phyloP scores from a whole-genome alignment of 2,797 vertebrate species.

The Anguilla obscura region DNA sequence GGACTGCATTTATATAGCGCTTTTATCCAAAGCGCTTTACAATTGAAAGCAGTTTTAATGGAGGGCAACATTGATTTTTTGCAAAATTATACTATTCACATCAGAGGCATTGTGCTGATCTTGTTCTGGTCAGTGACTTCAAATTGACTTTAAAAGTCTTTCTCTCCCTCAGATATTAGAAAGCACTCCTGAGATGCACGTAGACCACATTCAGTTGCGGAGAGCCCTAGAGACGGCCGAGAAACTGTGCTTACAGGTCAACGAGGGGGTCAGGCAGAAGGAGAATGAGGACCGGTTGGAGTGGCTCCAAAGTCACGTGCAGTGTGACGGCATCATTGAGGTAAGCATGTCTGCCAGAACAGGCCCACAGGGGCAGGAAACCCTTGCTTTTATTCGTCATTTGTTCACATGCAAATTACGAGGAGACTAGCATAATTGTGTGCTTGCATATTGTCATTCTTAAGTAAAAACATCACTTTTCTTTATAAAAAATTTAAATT shows the following conservation, averaged over 20 bases:
- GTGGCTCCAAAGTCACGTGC: conserved; percentile 90
- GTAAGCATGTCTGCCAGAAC: conserved; percentile 57
- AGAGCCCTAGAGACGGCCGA: conserved; percentile 88
- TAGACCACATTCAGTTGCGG: conserved; percentile 77
- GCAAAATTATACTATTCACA: background rate
- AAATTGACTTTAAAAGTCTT: background rate
- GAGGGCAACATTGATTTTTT: background rate
- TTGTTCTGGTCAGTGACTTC: background rate
- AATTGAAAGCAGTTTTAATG: too few relatives aligned
- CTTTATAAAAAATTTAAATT: too few relatives aligned
- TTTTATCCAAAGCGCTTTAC: too few relatives aligned
- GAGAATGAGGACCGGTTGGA: conserved; percentile 94
- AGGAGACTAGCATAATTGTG: background rate
- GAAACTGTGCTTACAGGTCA: conserved; percentile 91
- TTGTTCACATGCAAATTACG: background rate
- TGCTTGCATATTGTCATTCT: background rate
- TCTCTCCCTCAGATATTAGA: conserved; percentile 82
- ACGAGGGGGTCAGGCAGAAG: conserved; percentile 93
- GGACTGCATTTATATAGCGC: too few relatives aligned
- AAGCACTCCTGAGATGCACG: conserved; percentile 82
- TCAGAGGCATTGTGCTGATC: background rate
- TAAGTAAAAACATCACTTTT: background rate
- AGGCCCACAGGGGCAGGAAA: background rate
- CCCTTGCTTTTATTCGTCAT: background rate
- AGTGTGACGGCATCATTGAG: conserved; percentile 88